phyloP scores from a whole-genome alignment of 2,797 vertebrate genomes.

The Novumbra hubbsi region DNA sequence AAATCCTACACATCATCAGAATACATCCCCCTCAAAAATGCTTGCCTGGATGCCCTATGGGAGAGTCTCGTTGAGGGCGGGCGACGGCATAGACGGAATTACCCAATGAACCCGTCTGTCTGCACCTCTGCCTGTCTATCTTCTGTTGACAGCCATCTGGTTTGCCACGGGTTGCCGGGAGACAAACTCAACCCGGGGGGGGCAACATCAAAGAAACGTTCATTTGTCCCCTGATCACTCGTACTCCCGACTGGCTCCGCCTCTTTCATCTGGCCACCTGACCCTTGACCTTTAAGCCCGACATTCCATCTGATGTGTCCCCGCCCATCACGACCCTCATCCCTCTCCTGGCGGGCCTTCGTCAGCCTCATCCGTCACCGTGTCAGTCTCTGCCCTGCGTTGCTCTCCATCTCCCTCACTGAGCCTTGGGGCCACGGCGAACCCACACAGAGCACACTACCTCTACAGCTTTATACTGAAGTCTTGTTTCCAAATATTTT shows the following conservation, averaged over 20 bases:
- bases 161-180: neutral
- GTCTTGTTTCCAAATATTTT: too few species aligned
- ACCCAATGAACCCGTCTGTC: neutral
- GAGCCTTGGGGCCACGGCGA: neutral
- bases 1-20: slow-evolving; percentile 18
- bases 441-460: neutral
- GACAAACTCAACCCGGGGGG: slow-evolving; percentile 11
- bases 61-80: neutral
- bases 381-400: slow-evolving; percentile 32
- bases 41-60: neutral
- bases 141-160: neutral
- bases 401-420: slow-evolving; percentile 40
- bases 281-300: slow-evolving; percentile 47
- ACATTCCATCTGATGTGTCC: slow-evolving; percentile 43
- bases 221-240: slow-evolving; percentile 32
- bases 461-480: neutral
- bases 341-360: slow-evolving; percentile 38
- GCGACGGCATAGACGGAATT: neutral
- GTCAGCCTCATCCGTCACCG: slow-evolving; percentile 39
- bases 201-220: slow-evolving; percentile 50
- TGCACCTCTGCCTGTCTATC: too few species aligned
- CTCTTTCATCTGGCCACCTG: slow-evolving; percentile 32
- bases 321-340: slow-evolving; percentile 35
- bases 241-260: neutral
- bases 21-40: neutral